Evolutionary conservation across 2,113 vertebrate genomes (phyloP), one percentile per base, ranked within the genome.

Genomic region (Ptilonorhynchus violaceus): DNA sequence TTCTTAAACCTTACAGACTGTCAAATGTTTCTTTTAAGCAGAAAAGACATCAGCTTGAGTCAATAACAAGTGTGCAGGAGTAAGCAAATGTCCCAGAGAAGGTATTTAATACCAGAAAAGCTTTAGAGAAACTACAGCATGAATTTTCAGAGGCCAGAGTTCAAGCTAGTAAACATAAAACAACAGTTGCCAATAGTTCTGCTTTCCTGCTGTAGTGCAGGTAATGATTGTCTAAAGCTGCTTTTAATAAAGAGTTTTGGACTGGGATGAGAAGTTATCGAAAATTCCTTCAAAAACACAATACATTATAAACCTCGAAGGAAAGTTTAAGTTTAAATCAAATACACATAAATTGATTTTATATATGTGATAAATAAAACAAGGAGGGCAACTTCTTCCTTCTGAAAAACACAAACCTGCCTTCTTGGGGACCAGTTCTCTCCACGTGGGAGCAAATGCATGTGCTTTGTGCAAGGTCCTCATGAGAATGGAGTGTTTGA

Each of bases 101-200:
- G 15, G 80, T 31, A 56, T 92, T 94, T 94, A 69, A 83, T 59
- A 88, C 6, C 60, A 91, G 55, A 66, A 76, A 85, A 78, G 72
- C 72, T 78, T 62, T 18, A 49, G 41, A 93, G 60, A 77, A 82
- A 89, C 46, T 41, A 62, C 35, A 74, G 37, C 53, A 42, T 2
- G 16, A 80, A 69, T 80, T 83, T 92, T 50, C 67, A 90, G 78
- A 81, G 84, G 50, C 46, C 33, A 73, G 72, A 89, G 75, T 76
- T 95, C 92, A 92, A 90, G 55, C 78, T 9, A 89, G 27, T 66
- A 77, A 93, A 90, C 53, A 82, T 33, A 74, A 95, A 96, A 14
- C 11, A 88, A 41, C 24, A 73, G 63, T 11, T 85, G 82, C 88
- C 88, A 93, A 90, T n/a, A 93, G 67, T 49, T 88, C 68, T 67